Conservation (phyloP, 2,113 vertebrate genomes). For the Strix uralensis region DNA sequence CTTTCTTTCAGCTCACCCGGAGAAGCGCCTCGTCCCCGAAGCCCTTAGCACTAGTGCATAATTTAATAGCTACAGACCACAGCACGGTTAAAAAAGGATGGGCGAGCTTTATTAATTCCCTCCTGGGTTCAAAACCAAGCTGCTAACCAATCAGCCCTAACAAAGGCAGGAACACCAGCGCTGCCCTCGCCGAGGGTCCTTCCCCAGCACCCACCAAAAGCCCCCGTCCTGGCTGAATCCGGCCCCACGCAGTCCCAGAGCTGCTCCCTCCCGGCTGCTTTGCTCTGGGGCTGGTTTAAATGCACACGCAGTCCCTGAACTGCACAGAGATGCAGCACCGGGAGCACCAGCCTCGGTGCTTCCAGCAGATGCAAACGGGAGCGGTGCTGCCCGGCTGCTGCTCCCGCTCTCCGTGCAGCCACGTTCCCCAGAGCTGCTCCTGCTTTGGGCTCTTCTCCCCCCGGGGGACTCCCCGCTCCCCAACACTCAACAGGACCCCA, state of each 20-base stretch:
- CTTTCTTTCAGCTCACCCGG: neutral
- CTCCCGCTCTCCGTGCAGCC: neutral
- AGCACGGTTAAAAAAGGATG: neutral
- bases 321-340: neutral
- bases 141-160: neutral
- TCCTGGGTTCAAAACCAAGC: neutral
- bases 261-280: neutral
- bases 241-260: neutral
- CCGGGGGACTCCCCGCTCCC: fast-evolving
- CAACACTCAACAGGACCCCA: fast-evolving
- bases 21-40: neutral
- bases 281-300: neutral
- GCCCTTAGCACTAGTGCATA: neutral
- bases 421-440: fast-evolving
- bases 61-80: neutral
- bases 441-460: neutral
- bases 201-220: neutral
- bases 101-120: neutral
- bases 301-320: fast-evolving
- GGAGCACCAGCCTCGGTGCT: neutral
- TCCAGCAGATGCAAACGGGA: neutral
- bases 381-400: neutral
- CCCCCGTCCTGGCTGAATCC: neutral
- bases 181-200: neutral
- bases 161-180: neutral